phyloP scores from a whole-genome alignment of 2,888 invertebrate species.

The Leptarthrus brevirostris region DNA sequence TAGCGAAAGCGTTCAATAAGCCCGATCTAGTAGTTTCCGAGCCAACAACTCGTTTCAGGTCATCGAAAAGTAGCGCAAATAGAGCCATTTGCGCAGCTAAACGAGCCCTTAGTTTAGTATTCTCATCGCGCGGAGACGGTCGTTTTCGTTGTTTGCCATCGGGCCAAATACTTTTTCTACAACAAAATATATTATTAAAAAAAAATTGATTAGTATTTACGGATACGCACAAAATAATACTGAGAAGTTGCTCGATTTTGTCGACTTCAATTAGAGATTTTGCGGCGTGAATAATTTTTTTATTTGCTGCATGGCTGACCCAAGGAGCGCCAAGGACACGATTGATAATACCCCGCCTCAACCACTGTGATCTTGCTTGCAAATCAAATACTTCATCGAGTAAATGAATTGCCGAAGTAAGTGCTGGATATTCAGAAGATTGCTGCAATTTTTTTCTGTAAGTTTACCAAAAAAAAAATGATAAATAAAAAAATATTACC shows the following conservation, averaged over 20 bases:
- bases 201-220: neutral
- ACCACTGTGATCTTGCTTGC: slow-evolving; percentile 84
- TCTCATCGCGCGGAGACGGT: slow-evolving; percentile 55
- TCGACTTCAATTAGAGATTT: slow-evolving; percentile 81
- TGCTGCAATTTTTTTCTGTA: slow-evolving; percentile 45
- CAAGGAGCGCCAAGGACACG: slow-evolving; percentile 67
- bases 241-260: slow-evolving; percentile 73
- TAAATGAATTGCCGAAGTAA: slow-evolving; percentile 80
- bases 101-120: slow-evolving; percentile 73
- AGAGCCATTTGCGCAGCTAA: slow-evolving; percentile 82
- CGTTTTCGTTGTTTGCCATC: slow-evolving; percentile 65
- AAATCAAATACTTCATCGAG: slow-evolving; percentile 90
- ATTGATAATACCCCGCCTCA: slow-evolving; percentile 79
- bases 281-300: slow-evolving; percentile 83
- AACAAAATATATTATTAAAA: neutral
- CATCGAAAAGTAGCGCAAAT: slow-evolving; percentile 77
- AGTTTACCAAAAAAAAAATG: neutral
- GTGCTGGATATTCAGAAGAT: slow-evolving; percentile 77
- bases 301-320: slow-evolving; percentile 84
- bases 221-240: slow-evolving; percentile 53
- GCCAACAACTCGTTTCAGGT: slow-evolving; percentile 72
- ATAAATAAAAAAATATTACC: slow-evolving; percentile 48
- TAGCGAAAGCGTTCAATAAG: slow-evolving; percentile 70
- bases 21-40: slow-evolving; percentile 71
- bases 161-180: slow-evolving; percentile 73